These are phyloP conservation scores for Thymelicus acteon DNA, from an alignment of 2,888 invertebrate species.

Conservation along the genomic window DNA sequence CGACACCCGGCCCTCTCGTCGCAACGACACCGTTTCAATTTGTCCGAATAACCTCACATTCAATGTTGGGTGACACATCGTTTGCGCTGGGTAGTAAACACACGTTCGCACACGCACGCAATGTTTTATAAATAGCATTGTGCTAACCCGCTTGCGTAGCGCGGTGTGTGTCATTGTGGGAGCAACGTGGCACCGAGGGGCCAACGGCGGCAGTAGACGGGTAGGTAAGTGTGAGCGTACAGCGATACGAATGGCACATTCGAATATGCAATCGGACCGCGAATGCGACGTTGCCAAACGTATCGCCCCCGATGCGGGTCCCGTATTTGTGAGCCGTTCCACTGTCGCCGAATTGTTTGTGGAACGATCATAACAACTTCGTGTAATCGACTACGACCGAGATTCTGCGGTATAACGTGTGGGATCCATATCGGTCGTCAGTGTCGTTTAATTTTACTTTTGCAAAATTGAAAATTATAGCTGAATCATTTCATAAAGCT, in stretches of 20 bases:
- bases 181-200: constrained; percentile 54
- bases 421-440: neutral
- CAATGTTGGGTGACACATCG: constrained; percentile 78
- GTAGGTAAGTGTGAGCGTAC: constrained; percentile 56
- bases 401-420: constrained; percentile 9
- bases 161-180: constrained; percentile 76
- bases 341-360: constrained; percentile 37
- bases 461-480: neutral
- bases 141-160: constrained; percentile 77
- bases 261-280: constrained; percentile 59
- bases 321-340: constrained; percentile 48
- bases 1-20: constrained; percentile 43
- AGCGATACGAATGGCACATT: constrained; percentile 52
- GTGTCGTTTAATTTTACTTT: too few relatives aligned
- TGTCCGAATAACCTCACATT: constrained; percentile 72
- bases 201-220: constrained; percentile 61
- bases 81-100: constrained; percentile 80
- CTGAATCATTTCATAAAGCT: neutral
- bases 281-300: constrained; percentile 72
- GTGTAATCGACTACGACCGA: constrained; percentile 10
- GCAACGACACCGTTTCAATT: constrained; percentile 60
- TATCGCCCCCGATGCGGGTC: constrained; percentile 56
- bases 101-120: constrained; percentile 72
- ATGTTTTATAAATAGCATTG: constrained; percentile 77
- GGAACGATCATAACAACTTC: constrained; percentile 42